Percentiles rank a stretch among this genome's conserved stretches.
phyloP scores from a whole-genome alignment of 2,797 vertebrate genomes.

The Saxicola maurus region DNA sequence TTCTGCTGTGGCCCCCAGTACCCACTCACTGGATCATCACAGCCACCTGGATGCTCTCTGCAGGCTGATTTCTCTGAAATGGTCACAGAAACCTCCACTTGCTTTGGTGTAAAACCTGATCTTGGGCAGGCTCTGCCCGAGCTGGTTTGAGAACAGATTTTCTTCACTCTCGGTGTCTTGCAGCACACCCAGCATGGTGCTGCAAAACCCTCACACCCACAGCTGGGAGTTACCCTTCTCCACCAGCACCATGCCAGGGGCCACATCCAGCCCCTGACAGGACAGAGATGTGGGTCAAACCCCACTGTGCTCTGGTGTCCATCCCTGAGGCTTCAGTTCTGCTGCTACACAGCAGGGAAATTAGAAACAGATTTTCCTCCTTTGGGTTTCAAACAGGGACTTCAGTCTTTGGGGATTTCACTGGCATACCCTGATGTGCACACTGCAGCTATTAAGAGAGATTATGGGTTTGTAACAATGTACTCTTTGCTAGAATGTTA shows the following conservation, averaged over 20 bases:
- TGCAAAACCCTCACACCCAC: background rate
- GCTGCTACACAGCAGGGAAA: background rate
- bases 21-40: background rate
- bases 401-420: background rate
- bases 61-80: background rate
- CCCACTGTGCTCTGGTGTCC: background rate
- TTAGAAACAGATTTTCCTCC: background rate
- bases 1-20: background rate
- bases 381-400: background rate
- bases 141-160: background rate
- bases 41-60: background rate
- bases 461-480: background rate
- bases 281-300: rapidly evolving
- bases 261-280: background rate
- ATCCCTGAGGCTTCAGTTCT: background rate
- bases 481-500: background rate
- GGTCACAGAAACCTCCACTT: background rate
- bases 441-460: background rate
- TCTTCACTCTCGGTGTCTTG: background rate
- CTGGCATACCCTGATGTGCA: background rate
- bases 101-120: background rate
- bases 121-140: background rate
- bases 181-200: background rate
- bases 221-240: rapidly evolving
- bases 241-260: background rate